Base-by-base conservation (phyloP, 2,888 invertebrate genomes). In the Rhaphigaster nebulosa region DNA sequence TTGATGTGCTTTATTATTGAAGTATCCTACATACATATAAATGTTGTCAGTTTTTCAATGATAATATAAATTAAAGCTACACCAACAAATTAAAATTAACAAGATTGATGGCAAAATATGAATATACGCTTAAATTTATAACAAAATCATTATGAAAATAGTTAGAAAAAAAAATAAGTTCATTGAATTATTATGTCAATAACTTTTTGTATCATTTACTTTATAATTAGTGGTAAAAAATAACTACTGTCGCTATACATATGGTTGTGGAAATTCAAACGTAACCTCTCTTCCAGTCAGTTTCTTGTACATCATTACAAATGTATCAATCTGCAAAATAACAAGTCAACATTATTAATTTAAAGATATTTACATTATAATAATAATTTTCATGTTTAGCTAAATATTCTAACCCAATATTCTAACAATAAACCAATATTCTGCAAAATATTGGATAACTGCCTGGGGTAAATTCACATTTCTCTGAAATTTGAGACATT, bases 261-360 rank as follows among this genome's bases (percentile, higher is more conserved):
- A 98, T 93, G 98, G 98, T 95, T 99, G 99, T 92, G 99, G 99
- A 95, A 99, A 99, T 95, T 99, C 99, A 94, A 99, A 99, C 93
- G 97, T 97, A 91, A 99, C 99, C 95, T 99, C 99, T 94, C 99
- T 98, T 93, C 99, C 99, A 93, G 99, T 99, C 93, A 99, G 95
- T 95, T 99, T 99, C 96, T 99, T 99, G 96, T 99, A 99, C 92
- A 99, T 98, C 92, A 98, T 97, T 93, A 98, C 97, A 95, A 99
- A 99, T 92, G 99, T 99, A 94, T 99, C 99, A 93, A 98, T 97
- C 99, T 99, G 95, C 87, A 95, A 95, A 93, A 94, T 94, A 92
- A 92, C 92, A 91, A 92, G 90, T 91, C 88, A 88, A 70, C 60
- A 87, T 91, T 56, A 65, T 38, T 56, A 91, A 29, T n/a, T 38